A percentile compares a stretch with the other conserved stretches of the same genome.
Conservation (phyloP, 2,888 invertebrate species). For the Stomorhina lunata region DNA sequence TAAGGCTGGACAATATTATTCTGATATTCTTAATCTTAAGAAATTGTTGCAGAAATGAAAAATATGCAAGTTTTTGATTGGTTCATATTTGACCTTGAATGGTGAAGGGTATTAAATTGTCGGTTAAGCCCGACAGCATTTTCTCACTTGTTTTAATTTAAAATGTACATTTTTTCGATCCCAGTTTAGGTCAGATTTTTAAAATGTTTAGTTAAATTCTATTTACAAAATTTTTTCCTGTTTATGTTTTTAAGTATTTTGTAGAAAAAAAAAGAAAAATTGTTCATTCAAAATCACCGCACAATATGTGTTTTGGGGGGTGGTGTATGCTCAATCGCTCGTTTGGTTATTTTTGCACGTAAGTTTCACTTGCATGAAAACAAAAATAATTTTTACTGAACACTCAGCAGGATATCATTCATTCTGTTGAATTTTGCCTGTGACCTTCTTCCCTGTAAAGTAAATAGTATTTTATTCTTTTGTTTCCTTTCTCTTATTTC, state of each 20-base stretch:
- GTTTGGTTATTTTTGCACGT: background rate
- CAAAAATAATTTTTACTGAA: conserved; percentile 37
- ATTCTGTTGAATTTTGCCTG: background rate
- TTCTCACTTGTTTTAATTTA: no score
- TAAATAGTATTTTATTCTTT: conserved; percentile 16
- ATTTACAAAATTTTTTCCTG: background rate
- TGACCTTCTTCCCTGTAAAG: background rate
- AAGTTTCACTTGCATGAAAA: conserved; percentile 58
- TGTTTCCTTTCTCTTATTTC: background rate
- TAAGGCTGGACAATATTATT: no score
- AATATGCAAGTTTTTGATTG: no score
- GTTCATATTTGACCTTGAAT: no score
- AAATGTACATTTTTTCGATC: background rate
- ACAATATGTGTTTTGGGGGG: background rate
- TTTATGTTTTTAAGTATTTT: background rate
- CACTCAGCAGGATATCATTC: conserved; percentile 26
- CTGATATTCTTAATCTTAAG: no score
- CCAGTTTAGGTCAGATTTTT: conserved; percentile 20
- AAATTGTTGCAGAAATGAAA: no score
- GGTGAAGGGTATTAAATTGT: no score
- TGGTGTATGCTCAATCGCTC: background rate
- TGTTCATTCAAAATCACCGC: conserved; percentile 55
- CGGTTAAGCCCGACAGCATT: no score
- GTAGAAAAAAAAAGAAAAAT: background rate
- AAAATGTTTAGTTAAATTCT: conserved; percentile 10